Conservation (phyloP, 2,797 vertebrate genomes). For the Pangasius mekongensis region DNA sequence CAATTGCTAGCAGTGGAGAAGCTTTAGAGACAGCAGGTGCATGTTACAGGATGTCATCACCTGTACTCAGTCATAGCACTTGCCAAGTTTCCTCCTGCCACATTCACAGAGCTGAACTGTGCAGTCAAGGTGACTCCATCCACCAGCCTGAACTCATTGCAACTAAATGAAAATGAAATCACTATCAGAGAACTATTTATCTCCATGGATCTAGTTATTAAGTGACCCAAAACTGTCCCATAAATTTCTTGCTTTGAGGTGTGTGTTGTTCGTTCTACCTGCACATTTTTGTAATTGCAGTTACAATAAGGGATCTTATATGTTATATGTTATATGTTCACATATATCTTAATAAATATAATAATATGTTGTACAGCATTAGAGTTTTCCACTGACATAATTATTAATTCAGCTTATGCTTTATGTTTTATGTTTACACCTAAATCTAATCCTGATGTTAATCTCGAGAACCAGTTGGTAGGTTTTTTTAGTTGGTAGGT, state of each 20-base stretch:
- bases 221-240: background rate
- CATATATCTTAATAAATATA: background rate
- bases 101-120: slow-evolving; percentile 10
- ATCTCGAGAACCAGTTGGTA: background rate
- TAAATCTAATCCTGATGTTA: background rate
- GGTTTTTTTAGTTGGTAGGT: background rate
- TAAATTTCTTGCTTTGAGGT: background rate
- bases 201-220: background rate
- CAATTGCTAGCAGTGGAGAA: too few species aligned
- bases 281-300: background rate
- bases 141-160: background rate
- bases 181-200: background rate
- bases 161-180: background rate
- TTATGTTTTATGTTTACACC: background rate
- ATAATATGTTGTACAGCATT: background rate
- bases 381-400: background rate
- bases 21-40: slow-evolving; percentile 9
- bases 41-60: slow-evolving; percentile 28
- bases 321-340: background rate
- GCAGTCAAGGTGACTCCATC: slow-evolving; percentile 39
- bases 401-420: background rate
- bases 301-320: background rate
- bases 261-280: background rate
- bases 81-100: slow-evolving; percentile 22
- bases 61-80: background rate